These are phyloP conservation scores for Paramormyrops hopkinsi DNA, from an alignment of 2,797 vertebrate genomes.

Conservation along the genomic window DNA sequence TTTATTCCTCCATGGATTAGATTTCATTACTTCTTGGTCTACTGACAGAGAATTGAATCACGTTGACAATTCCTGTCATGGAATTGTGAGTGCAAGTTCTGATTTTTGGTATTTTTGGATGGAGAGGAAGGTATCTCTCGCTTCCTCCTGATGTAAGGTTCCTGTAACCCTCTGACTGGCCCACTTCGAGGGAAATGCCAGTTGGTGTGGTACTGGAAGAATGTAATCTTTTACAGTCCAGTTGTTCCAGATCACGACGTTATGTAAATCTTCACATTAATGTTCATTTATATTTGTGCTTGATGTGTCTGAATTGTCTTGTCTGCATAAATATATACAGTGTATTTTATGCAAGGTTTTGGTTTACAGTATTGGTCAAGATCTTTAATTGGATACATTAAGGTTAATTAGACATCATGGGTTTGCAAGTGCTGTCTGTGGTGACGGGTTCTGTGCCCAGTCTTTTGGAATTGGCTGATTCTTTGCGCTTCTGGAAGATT, in stretches of 20 bases:
- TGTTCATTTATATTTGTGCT: conserved; percentile 35
- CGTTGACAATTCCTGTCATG: conserved; percentile 67
- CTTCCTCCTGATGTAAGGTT: conserved; percentile 53
- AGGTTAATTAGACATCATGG: background rate
- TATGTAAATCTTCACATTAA: conserved; percentile 44
- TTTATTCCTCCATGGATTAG: conserved; percentile 71
- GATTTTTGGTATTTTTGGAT: conserved; percentile 66
- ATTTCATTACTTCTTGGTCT: conserved; percentile 69
- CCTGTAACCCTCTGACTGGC: conserved; percentile 51
- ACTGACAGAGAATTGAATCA: conserved; percentile 75
- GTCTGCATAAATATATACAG: background rate
- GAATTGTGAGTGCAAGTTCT: conserved; percentile 64
- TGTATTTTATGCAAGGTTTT: background rate
- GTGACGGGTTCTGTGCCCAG: background rate
- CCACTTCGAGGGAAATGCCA: conserved; percentile 52
- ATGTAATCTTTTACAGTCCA: conserved; percentile 56
- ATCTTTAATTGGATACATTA: background rate
- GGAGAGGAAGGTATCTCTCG: conserved; percentile 58
- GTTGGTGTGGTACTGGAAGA: conserved; percentile 46
- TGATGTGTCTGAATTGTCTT: background rate
- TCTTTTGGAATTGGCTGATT: conserved; percentile 20
- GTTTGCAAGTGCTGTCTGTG: background rate
- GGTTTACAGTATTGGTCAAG: background rate
- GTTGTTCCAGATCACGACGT: conserved; percentile 51
- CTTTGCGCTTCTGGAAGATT: conserved; percentile 24